These are phyloP conservation scores for Endotricha flammealis DNA, from an alignment of 2,888 invertebrate genomes.

Conservation along the genomic window DNA sequence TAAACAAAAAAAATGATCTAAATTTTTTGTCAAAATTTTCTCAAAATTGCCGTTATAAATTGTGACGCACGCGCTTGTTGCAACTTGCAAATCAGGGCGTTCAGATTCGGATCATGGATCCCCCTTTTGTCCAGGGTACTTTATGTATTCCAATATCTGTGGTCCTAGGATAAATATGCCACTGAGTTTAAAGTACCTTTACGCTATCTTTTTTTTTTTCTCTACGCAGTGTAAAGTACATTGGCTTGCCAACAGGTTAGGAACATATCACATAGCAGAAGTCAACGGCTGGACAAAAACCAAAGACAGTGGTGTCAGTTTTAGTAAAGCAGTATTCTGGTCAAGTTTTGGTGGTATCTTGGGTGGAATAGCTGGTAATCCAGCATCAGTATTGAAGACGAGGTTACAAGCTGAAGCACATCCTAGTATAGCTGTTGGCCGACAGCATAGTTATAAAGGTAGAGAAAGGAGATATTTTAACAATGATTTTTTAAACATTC, in stretches of 20 bases:
- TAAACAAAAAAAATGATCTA: no score
- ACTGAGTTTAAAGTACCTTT: no score
- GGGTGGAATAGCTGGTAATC: slow-evolving; percentile 85
- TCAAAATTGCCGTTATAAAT: no score
- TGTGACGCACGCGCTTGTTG: no score
- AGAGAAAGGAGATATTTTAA: slow-evolving; percentile 12
- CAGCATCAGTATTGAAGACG: slow-evolving; percentile 89
- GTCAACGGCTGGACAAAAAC: slow-evolving; percentile 73
- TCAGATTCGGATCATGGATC: no score
- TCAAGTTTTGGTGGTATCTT: slow-evolving; percentile 79
- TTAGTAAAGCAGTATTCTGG: slow-evolving; percentile 57
- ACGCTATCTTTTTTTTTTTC: no score
- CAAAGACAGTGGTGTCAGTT: slow-evolving; percentile 48
- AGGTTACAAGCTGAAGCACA: slow-evolving; percentile 85
- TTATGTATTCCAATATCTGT: no score
- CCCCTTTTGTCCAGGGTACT: no score
- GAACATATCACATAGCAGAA: slow-evolving; percentile 81
- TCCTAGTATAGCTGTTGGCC: slow-evolving; percentile 88
- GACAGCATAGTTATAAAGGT: slow-evolving; percentile 85
- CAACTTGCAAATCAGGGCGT: no score
- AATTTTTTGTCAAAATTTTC: no score
- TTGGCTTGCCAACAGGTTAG: slow-evolving; percentile 63
- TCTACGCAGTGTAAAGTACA: no score
- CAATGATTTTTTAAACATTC: background rate
- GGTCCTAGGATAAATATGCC: no score